A percentile compares a stretch with the other conserved stretches of the same genome.
phyloP scores from a whole-genome alignment of 1,140 invertebrate species.

The Camponotus vicinus region DNA sequence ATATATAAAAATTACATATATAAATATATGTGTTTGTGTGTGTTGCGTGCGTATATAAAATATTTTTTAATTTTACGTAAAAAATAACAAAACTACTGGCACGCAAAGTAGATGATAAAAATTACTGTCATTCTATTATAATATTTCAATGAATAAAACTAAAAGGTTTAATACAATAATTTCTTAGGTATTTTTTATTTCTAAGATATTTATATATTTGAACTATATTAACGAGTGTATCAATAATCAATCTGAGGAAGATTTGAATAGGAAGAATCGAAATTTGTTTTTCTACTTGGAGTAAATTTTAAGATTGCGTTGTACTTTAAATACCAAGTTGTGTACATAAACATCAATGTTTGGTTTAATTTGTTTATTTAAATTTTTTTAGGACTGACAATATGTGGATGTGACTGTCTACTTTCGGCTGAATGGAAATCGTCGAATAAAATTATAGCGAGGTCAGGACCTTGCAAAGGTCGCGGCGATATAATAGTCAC shows the following conservation, averaged over 20 bases:
- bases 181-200: too few relatives aligned
- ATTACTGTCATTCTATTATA: not conserved
- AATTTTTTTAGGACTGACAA: constrained; percentile 91
- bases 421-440: constrained; percentile 99
- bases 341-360: not conserved
- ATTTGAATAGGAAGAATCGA: too few relatives aligned
- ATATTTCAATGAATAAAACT: not conserved
- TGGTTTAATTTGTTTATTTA: constrained; percentile 69
- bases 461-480: constrained; percentile 97
- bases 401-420: constrained; percentile 98
- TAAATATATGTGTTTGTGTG: too few relatives aligned
- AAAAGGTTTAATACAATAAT: too few relatives aligned
- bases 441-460: constrained; percentile 97
- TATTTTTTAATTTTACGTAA: not conserved
- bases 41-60: not conserved
- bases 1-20: not conserved
- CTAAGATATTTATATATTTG: too few relatives aligned
- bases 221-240: too few relatives aligned
- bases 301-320: too few relatives aligned
- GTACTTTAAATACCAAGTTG: too few relatives aligned
- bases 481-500: constrained; percentile 98
- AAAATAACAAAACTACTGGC: not conserved
- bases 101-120: not conserved
- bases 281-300: too few relatives aligned
- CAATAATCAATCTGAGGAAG: too few relatives aligned